A percentile compares a stretch with the other conserved stretches of the same genome.
Evolutionary conservation across 2,797 vertebrate genomes (phyloP).

Genomic region (Periparus ater): DNA sequence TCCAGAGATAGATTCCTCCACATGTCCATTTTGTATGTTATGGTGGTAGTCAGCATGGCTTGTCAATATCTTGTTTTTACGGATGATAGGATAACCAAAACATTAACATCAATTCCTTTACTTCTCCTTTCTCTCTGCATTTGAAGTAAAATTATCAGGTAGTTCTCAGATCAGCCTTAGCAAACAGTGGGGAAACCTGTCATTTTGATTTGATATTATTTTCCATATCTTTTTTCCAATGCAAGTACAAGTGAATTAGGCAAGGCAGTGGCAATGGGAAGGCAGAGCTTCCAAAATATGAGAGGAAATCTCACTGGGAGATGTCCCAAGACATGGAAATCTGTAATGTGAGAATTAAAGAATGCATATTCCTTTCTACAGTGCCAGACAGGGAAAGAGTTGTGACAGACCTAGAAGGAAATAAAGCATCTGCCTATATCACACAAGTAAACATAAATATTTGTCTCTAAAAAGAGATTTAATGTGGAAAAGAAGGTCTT

Average conservation of each 20-base stretch:
- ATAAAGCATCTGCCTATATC: not conserved
- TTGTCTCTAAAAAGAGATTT: not conserved
- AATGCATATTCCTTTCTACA: not conserved
- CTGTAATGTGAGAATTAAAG: not conserved
- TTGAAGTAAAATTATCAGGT: not conserved
- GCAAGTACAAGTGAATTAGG: not conserved
- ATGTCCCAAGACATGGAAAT: not conserved
- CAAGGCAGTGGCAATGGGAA: not conserved
- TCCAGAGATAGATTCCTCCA: not conserved
- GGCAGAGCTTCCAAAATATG: not conserved
- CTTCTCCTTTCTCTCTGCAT: not conserved
- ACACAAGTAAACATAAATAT: not conserved
- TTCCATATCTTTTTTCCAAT: not conserved
- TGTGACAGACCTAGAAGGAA: not conserved
- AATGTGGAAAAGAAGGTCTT: not conserved
- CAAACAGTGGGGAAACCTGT: not conserved
- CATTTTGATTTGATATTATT: not conserved
- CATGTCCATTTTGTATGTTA: not conserved
- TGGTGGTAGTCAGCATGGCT: not conserved
- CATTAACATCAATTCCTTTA: not conserved
- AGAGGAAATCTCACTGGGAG: not conserved
- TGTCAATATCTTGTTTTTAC: not conserved
- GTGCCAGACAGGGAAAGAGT: not conserved
- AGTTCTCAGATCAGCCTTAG: not conserved
- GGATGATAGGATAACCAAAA: not conserved